These are phyloP conservation scores for Achroia grisella DNA, from an alignment of 1,140 invertebrate genomes.

Conservation along the genomic window DNA sequence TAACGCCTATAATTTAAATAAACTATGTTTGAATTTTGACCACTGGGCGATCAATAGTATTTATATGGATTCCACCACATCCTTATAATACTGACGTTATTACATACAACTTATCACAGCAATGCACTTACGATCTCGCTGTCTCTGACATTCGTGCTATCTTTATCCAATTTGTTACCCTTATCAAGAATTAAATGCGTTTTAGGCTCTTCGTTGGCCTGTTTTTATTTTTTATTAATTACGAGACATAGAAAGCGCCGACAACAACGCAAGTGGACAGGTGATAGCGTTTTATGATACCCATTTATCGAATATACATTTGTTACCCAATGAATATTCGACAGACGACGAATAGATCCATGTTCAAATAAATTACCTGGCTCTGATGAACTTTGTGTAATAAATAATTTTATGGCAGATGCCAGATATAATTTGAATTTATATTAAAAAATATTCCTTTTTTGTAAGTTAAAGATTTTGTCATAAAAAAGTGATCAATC, in stretches of 20 bases:
- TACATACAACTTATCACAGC: slow-evolving; percentile 55
- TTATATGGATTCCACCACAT: slow-evolving; percentile 6
- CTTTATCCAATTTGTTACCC: slow-evolving; percentile 73
- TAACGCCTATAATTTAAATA: too few relatives aligned
- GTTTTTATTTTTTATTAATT: slow-evolving; percentile 68
- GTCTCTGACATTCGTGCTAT: slow-evolving; percentile 56
- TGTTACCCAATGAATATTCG: slow-evolving; percentile 39
- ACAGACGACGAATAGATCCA: slow-evolving; percentile 10
- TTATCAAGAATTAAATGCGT: slow-evolving; percentile 73
- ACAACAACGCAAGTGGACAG: slow-evolving; percentile 20
- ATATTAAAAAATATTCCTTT: too few relatives aligned
- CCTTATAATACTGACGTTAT: slow-evolving; percentile 24
- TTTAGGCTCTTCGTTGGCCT: slow-evolving; percentile 48
- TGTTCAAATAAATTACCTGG: slow-evolving; percentile 20
- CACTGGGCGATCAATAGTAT: slow-evolving; percentile 1
- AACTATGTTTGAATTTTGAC: too few relatives aligned
- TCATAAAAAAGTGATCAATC: too few relatives aligned
- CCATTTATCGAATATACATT: slow-evolving; percentile 47
- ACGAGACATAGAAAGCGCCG: slow-evolving; percentile 29
- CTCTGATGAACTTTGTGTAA: slow-evolving; percentile 10
- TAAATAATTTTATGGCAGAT: slow-evolving; percentile 7
- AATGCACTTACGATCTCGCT: slow-evolving; percentile 71
- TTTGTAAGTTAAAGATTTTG: too few relatives aligned
- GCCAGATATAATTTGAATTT: too few relatives aligned
- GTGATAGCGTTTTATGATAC: slow-evolving; percentile 37